Base-by-base conservation (phyloP, 2,888 invertebrate genomes). In the Oscheius onirici region DNA sequence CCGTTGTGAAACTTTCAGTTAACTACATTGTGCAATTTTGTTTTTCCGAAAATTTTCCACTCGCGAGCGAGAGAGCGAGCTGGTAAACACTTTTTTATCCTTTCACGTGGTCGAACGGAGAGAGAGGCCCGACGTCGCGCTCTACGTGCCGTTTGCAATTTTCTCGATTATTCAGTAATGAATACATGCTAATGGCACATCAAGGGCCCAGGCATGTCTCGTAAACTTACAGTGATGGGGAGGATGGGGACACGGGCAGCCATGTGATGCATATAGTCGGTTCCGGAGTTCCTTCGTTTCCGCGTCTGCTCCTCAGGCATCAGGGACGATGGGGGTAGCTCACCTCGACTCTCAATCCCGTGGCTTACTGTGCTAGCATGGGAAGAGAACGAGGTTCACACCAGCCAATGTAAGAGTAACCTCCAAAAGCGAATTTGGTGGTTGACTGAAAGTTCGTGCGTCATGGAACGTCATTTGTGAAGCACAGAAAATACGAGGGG, bases 211-310 rank as follows among this genome's bases (percentile, higher is more conserved):
- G 34, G 5, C 34, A 3, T 8, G 34, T 3, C 8, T 34, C 34
- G 34, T 34, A 63, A 17, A 63, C 63, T 63, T 63, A 63, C 63
- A 46, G 49, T 28, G 44, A 26, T 63, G 17, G 49, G 46, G 46
- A 49, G n/a, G 34, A 49, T 63, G 15, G 63, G 63, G 28, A 28
- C 17, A 41, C 24, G 43, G 34, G 46, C n/a, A 26, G 46, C 63
- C 49, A 49, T 63, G 17, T 26, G 49, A n/a, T n/a, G n/a, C 13
- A 10, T 26, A 49, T 28, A 26, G 34, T 49, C 26, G 43, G 20
- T 22, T n/a, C 46, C 63, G 28, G 46, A 54, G 28, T 54, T 63
- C 66, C 41, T 66, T 51, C 66, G 66, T 26, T 66, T 66, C 51
- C 66, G 17, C 22, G 66, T 54, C 52, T 51, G 20, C 49, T 49